A percentile compares a stretch with the other conserved stretches of the same genome.
Evolutionary conservation across 2,888 invertebrate species (phyloP).

Genomic region (Pyrrhosoma nymphula): DNA sequence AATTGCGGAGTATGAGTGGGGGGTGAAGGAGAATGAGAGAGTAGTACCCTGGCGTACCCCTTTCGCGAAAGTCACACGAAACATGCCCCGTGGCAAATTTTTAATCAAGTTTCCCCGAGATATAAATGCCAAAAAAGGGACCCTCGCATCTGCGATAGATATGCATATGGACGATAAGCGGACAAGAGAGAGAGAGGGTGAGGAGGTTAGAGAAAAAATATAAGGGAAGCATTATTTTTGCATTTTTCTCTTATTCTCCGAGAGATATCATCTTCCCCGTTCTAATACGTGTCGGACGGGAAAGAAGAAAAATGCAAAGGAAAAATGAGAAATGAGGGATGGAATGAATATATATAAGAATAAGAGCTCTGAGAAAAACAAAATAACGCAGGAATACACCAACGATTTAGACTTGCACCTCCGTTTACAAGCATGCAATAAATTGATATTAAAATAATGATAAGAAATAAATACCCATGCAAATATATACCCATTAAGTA

Average conservation of each 20-base stretch:
- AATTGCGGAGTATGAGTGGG: neutral
- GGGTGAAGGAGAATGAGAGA: neutral
- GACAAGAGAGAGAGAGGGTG: neutral
- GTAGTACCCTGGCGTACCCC: neutral
- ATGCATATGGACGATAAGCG: constrained; percentile 21
- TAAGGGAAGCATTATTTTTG: no score
- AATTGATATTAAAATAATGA: no score
- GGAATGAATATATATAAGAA: neutral
- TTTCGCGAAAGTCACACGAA: neutral
- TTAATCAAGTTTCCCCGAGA: neutral
- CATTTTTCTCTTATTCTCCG: no score
- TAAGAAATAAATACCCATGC: no score
- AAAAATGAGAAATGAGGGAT: neutral
- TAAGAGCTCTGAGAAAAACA: no score
- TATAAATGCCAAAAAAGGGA: neutral
- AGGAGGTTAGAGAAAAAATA: no score
- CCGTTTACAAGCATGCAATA: no score
- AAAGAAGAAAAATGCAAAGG: neutral
- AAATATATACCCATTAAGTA: no score
- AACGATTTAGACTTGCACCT: no score
- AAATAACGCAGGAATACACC: no score
- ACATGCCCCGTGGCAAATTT: neutral
- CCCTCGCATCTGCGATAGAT: neutral
- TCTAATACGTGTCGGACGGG: neutral
- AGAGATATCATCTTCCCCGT: no score